phyloP scores from a whole-genome alignment of 2,113 vertebrate genomes.

The Athene cunicularia region DNA sequence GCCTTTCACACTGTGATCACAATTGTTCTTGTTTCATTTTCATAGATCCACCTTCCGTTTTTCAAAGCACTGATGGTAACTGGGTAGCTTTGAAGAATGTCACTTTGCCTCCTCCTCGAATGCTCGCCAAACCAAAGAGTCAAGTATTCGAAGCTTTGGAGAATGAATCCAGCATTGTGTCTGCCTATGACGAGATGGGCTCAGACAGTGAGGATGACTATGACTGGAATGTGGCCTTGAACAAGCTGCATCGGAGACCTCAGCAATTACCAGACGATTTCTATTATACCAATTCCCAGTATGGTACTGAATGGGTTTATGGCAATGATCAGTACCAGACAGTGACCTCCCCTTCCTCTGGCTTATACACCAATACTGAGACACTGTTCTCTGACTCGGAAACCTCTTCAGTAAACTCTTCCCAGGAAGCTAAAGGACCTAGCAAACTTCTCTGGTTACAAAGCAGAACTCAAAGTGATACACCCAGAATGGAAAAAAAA shows the following conservation, averaged over 20 bases:
- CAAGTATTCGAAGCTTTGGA: constrained; percentile 85
- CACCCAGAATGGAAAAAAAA: constrained; percentile 48
- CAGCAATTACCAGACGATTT: constrained; percentile 76
- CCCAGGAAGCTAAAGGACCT: constrained; percentile 65
- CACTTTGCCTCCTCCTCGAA: constrained; percentile 75
- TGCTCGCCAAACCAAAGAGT: constrained; percentile 87
- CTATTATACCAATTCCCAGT: constrained; percentile 78
- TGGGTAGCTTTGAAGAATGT: constrained; percentile 90
- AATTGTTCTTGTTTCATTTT: background rate
- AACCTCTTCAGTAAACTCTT: constrained; percentile 82
- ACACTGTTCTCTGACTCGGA: constrained; percentile 89
- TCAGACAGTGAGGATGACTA: constrained; percentile 84
- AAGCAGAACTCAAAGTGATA: constrained; percentile 73
- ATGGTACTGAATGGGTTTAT: constrained; percentile 78
- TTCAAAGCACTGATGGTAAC: constrained; percentile 92
- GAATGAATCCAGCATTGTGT: constrained; percentile 82
- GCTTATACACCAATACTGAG: constrained; percentile 85
- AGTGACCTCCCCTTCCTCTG: constrained; percentile 82
- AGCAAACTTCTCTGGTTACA: constrained; percentile 68
- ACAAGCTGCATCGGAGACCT: constrained; percentile 65
- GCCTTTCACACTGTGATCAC: background rate
- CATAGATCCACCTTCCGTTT: constrained; percentile 73
- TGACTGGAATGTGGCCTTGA: constrained; percentile 77
- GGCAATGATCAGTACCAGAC: constrained; percentile 72
- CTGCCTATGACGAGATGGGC: constrained; percentile 88